Conservation (phyloP, 2,113 vertebrate species). For the Lepidothrix coronata region DNA sequence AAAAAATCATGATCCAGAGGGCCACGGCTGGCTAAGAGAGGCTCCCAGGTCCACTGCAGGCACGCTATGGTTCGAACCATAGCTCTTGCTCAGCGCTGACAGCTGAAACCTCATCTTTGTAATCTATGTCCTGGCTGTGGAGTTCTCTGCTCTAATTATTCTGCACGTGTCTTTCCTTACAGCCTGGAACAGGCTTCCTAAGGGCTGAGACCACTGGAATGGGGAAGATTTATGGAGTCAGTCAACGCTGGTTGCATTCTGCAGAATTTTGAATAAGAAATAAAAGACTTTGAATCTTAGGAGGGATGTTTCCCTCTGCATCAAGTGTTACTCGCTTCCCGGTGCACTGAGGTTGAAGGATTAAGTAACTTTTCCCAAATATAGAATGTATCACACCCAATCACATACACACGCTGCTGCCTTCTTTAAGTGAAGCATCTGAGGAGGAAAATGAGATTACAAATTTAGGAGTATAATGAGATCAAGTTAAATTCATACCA, state of each 20-base stretch:
- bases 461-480: constrained; percentile 57
- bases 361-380: constrained; percentile 45
- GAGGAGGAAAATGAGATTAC: constrained; percentile 58
- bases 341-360: background rate
- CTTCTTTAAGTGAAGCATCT: constrained; percentile 37
- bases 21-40: background rate
- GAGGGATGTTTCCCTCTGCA: background rate
- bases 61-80: background rate
- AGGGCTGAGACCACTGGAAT: background rate
- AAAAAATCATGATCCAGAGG: background rate
- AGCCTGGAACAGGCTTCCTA: background rate
- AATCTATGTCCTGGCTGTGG: background rate
- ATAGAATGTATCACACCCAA: background rate
- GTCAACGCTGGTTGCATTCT: background rate
- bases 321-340: background rate
- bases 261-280: background rate
- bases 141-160: constrained; percentile 32
- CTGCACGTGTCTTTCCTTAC: background rate
- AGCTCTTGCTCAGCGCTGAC: background rate
- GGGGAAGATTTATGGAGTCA: constrained; percentile 9
- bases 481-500: constrained; percentile 62
- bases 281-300: background rate
- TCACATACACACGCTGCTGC: background rate
- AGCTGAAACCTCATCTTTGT: background rate
- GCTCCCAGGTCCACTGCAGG: background rate